phyloP scores from a whole-genome alignment of 2,797 vertebrate species.

The Taeniopygia guttata region DNA sequence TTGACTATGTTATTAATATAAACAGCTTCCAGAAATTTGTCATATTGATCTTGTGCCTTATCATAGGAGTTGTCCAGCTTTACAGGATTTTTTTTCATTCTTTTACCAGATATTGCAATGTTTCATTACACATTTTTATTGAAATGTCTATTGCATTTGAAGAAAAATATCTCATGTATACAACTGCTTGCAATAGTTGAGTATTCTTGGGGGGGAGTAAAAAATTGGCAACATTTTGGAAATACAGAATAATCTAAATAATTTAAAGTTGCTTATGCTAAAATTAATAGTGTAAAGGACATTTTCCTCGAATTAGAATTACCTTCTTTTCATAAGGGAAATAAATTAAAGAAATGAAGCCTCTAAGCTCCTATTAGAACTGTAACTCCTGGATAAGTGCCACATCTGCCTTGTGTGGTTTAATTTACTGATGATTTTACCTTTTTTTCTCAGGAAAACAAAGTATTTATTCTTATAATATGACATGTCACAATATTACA shows the following conservation, averaged over 20 bases:
- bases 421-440: conserved; percentile 40
- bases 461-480: conserved; percentile 57
- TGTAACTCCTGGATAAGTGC: conserved; percentile 46
- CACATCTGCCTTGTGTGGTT: conserved; percentile 22
- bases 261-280: neutral
- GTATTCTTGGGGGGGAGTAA: neutral
- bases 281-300: conserved; percentile 14
- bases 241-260: neutral
- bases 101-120: neutral
- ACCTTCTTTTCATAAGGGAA: neutral
- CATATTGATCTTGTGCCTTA: neutral
- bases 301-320: conserved; percentile 29
- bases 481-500: conserved; percentile 52
- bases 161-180: neutral
- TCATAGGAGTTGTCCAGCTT: neutral
- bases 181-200: neutral
- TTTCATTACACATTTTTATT: neutral
- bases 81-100: neutral
- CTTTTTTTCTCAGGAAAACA: conserved; percentile 45
- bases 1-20: neutral
- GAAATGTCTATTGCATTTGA: neutral
- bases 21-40: neutral
- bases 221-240: neutral
- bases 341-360: conserved; percentile 49
- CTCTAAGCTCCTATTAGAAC: neutral